These are phyloP conservation scores for Theristicus caerulescens DNA, from an alignment of 2,113 vertebrate genomes.

Conservation along the genomic window DNA sequence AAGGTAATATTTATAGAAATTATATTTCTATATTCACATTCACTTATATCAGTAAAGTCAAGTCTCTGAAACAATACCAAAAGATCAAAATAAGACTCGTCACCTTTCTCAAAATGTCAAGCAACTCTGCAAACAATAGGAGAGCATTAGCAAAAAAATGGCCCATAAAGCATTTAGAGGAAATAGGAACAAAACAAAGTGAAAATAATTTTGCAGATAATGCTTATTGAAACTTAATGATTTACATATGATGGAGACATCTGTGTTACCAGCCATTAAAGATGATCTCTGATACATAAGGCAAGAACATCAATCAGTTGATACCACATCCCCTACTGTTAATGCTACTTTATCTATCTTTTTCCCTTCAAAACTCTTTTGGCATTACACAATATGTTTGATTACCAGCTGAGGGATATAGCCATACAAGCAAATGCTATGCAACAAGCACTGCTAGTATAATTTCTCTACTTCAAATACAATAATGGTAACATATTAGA, in stretches of 20 bases:
- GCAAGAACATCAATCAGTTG: not conserved
- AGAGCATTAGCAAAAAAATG: not conserved
- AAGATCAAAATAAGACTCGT: not conserved
- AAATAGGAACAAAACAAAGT: not conserved
- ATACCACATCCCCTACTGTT: not conserved
- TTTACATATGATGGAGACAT: not conserved
- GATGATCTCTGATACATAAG: not conserved
- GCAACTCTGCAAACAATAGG: not conserved
- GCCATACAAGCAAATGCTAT: not conserved
- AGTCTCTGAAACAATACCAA: not conserved
- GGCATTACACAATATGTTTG: not conserved
- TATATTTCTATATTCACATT: not conserved
- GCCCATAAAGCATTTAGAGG: not conserved
- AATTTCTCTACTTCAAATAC: not conserved
- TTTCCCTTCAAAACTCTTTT: not conserved
- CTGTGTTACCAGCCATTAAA: not conserved
- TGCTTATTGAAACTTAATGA: not conserved
- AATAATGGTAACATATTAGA: not conserved
- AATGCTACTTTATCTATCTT: not conserved
- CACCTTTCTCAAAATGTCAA: not conserved
- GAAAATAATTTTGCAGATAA: not conserved
- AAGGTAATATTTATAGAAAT: not conserved
- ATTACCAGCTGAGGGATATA: not conserved
- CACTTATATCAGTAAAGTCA: not conserved
- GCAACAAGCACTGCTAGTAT: not conserved